phyloP scores from a whole-genome alignment of 2,797 vertebrate genomes.

The Melanotaenia maccullochi region DNA sequence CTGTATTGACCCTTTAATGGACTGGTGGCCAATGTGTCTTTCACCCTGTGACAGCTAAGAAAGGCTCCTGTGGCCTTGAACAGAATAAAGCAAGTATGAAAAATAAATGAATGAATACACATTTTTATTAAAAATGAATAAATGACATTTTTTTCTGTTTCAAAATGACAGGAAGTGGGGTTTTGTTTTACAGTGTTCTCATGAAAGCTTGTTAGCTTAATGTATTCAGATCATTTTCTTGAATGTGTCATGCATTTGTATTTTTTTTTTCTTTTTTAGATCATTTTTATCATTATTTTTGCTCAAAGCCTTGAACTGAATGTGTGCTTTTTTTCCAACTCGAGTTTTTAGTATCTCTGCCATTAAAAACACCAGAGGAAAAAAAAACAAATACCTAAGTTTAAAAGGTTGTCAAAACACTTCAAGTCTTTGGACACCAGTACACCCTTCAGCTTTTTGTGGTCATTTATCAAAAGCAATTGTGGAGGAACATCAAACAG shows the following conservation, averaged over 20 bases:
- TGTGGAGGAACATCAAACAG: constrained; percentile 51
- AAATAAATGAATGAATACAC: neutral
- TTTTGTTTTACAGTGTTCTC: constrained; percentile 49
- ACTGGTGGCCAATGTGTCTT: neutral
- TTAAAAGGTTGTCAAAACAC: constrained; percentile 60
- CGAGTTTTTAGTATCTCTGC: constrained; percentile 18
- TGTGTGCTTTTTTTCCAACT: constrained; percentile 36
- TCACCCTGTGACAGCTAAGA: neutral
- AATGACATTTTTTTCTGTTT: constrained; percentile 17
- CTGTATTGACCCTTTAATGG: neutral
- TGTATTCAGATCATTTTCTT: constrained; percentile 39
- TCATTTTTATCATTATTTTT: constrained; percentile 68
- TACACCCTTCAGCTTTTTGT: constrained; percentile 47
- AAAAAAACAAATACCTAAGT: constrained; percentile 42
- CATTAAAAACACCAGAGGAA: constrained; percentile 42
- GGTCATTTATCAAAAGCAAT: constrained; percentile 59
- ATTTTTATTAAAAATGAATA: constrained; percentile 10
- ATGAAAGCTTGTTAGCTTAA: constrained; percentile 64
- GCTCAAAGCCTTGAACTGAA: constrained; percentile 63
- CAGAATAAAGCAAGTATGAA: neutral
- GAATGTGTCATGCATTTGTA: constrained; percentile 44
- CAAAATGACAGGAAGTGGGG: constrained; percentile 9
- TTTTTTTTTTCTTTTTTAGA: constrained; percentile 15
- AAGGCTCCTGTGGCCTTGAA: neutral
- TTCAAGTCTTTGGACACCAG: constrained; percentile 28